These are phyloP conservation scores for Neolamprologus caudopunctatus DNA, from an alignment of 2,113 vertebrate genomes.

Conservation along the genomic window DNA sequence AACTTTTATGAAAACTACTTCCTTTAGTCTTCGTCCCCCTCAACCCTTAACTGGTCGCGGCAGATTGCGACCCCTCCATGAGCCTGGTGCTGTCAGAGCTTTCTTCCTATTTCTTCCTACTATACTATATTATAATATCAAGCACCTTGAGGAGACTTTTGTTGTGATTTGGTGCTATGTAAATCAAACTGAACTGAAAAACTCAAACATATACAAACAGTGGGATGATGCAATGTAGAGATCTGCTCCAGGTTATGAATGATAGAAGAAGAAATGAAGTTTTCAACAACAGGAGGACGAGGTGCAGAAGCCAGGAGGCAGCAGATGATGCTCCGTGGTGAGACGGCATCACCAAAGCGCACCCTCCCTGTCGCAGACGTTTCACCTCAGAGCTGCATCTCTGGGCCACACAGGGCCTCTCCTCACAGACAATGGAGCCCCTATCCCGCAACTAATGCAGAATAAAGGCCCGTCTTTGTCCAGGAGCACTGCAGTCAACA, in stretches of 20 bases:
- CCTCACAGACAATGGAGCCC: constrained; percentile 40
- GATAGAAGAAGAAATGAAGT: neutral
- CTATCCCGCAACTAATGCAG: constrained; percentile 4
- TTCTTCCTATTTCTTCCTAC: neutral
- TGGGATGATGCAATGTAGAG: neutral
- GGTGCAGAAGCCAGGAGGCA: neutral
- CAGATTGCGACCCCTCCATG: neutral
- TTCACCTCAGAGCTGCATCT: constrained; percentile 18
- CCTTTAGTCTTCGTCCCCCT: neutral
- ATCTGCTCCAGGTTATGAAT: neutral
- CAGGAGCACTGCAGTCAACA: constrained; percentile 4
- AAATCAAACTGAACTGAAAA: neutral
- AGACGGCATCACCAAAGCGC: neutral
- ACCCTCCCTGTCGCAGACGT: neutral
- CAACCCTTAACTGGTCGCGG: neutral
- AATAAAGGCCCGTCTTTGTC: constrained; percentile 32
- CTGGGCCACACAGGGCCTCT: constrained; percentile 12
- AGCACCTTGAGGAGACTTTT: neutral
- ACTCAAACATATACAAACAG: neutral
- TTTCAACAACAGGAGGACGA: neutral
- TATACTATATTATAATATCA: neutral
- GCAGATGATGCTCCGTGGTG: neutral
- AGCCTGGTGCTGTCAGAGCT: neutral
- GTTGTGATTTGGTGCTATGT: neutral
- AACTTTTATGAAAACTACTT: neutral